Conservation (phyloP, 2,113 vertebrate species). For the Tinamus guttatus region DNA sequence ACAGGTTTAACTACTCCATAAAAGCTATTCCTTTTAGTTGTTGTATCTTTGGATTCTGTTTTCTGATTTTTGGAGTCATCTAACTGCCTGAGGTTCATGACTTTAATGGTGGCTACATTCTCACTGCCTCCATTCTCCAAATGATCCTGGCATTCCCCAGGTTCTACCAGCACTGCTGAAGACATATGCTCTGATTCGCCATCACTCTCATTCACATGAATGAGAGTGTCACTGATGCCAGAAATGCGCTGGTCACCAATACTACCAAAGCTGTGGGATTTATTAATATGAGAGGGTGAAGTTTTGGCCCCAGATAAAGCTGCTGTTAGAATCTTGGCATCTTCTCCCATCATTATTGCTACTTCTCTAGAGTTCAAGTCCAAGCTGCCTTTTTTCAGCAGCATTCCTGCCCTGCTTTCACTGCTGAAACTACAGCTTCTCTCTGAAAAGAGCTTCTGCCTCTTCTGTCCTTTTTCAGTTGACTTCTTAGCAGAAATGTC, state of each 20-base stretch:
- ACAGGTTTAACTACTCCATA: conserved; percentile 74
- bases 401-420: conserved; percentile 91
- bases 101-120: not conserved
- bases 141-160: conserved; percentile 70
- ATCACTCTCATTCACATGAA: conserved; percentile 41
- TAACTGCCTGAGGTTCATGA: not conserved
- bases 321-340: conserved; percentile 93
- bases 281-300: conserved; percentile 35
- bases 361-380: conserved; percentile 87
- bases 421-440: conserved; percentile 95
- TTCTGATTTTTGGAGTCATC: not conserved
- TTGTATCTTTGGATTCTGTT: conserved; percentile 48
- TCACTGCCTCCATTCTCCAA: conserved; percentile 59
- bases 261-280: conserved; percentile 75
- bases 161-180: conserved; percentile 62
- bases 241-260: conserved; percentile 57
- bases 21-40: conserved; percentile 75
- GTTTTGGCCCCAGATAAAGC: conserved; percentile 81
- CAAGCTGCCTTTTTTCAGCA: conserved; percentile 87
- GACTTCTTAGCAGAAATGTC: conserved; percentile 73
- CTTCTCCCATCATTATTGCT: conserved; percentile 92
- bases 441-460: conserved; percentile 88
- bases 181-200: conserved; percentile 71
- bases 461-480: conserved; percentile 81
- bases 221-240: not conserved